phyloP scores from a whole-genome alignment of 2,888 invertebrate species.

The Hecatera dysodea region DNA sequence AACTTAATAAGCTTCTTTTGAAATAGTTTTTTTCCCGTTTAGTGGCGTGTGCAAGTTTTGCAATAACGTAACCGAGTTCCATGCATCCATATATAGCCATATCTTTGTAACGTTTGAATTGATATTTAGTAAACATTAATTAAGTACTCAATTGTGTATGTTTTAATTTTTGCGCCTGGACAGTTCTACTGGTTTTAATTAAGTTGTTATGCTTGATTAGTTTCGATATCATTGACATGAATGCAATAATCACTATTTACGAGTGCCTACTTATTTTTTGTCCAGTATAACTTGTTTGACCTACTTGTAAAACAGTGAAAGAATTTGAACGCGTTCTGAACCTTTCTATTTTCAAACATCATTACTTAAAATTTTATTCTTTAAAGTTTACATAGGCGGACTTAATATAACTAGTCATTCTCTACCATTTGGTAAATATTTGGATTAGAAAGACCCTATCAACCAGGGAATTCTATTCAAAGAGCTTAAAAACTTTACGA shows the following conservation, averaged over 20 bases:
- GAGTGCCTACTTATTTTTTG: slow-evolving; percentile 12
- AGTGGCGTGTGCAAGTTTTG: slow-evolving; percentile 12
- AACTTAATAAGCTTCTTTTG: slow-evolving; percentile 27
- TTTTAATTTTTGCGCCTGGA: slow-evolving; percentile 39
- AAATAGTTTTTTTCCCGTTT: slow-evolving; percentile 41
- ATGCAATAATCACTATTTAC: slow-evolving; percentile 31
- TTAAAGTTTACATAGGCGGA: not conserved
- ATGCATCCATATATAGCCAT: slow-evolving; percentile 10
- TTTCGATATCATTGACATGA: slow-evolving; percentile 44
- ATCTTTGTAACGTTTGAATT: slow-evolving; percentile 16
- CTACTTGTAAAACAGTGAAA: slow-evolving; percentile 21
- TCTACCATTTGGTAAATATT: not conserved
- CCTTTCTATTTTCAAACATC: not conserved
- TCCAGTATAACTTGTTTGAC: slow-evolving; percentile 12
- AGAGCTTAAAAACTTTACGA: not conserved
- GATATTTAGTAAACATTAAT: slow-evolving; percentile 24
- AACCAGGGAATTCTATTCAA: not conserved
- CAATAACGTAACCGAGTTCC: slow-evolving; percentile 21
- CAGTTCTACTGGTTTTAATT: slow-evolving; percentile 22
- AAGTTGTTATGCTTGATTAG: slow-evolving; percentile 45
- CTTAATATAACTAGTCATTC: not conserved
- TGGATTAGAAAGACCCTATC: not conserved
- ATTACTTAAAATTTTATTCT: not conserved
- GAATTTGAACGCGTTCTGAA: slow-evolving; percentile 12
- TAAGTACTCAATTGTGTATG: slow-evolving; percentile 25